These are phyloP conservation scores for Malaclemys terrapin DNA, from an alignment of 2,113 vertebrate genomes.

Conservation along the genomic window DNA sequence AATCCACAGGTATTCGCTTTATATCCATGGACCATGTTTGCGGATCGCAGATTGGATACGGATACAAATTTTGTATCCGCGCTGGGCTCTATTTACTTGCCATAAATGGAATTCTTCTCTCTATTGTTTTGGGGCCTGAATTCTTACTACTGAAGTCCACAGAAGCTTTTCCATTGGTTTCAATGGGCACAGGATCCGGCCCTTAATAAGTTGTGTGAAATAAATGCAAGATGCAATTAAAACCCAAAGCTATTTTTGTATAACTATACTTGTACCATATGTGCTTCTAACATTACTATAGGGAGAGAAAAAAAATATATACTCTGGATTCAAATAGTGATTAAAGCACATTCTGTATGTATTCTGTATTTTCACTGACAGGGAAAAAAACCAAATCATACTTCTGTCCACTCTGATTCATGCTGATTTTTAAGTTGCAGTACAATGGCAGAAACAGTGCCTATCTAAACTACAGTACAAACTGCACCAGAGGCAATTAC, in stretches of 20 bases:
- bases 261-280: neutral
- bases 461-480: constrained; percentile 48
- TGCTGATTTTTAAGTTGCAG: neutral
- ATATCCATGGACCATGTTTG: no score
- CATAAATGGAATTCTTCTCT: neutral
- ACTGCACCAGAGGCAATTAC: constrained; percentile 48
- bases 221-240: neutral
- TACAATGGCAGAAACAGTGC: neutral
- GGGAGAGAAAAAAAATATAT: neutral
- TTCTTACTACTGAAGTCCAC: neutral
- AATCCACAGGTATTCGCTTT: no score
- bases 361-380: neutral
- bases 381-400: neutral
- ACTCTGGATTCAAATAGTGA: neutral
- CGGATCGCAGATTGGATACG: no score
- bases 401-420: neutral
- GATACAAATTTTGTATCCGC: neutral
- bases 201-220: neutral
- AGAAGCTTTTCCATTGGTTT: neutral
- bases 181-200: neutral
- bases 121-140: neutral
- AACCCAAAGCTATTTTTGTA: neutral
- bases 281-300: neutral
- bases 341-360: neutral
- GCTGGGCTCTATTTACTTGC: neutral